Conservation (phyloP, 2,113 vertebrate genomes). For the Pterocles orientalis region DNA sequence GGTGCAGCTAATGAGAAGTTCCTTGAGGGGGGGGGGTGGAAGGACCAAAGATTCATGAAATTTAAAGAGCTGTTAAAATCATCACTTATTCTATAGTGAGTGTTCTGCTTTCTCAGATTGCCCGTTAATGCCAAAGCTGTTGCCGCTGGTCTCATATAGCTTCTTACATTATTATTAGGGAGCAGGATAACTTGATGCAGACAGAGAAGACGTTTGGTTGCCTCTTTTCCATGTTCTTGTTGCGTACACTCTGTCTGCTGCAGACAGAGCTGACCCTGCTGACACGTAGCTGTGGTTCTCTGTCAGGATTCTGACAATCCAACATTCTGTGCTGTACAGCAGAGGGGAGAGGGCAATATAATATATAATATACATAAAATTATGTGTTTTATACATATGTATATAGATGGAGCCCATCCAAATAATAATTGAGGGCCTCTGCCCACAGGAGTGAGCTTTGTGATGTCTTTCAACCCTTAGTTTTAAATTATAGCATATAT, state of each 20-base stretch:
- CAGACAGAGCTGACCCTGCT: background rate
- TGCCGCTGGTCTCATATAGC: background rate
- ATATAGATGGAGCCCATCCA: conserved; percentile 48
- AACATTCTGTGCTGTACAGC: conserved; percentile 46
- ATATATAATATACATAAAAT: conserved; percentile 32
- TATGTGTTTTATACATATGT: conserved; percentile 61
- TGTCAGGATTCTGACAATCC: background rate
- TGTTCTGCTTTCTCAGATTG: conserved; percentile 1
- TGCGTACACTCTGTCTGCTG: background rate
- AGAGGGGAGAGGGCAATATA: conserved; percentile 29
- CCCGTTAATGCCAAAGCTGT: background rate
- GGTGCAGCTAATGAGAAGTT: background rate
- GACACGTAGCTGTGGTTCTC: background rate
- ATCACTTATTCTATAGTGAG: background rate
- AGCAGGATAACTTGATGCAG: conserved; percentile 31
- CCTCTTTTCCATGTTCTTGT: background rate
- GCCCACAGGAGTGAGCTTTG: conserved; percentile 3
- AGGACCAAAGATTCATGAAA: background rate
- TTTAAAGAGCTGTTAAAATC: background rate
- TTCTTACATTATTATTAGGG: background rate
- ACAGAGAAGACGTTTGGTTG: background rate
- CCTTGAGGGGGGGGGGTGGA: background rate
- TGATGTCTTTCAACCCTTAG: conserved; percentile 12
- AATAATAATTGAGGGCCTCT: conserved; percentile 24
- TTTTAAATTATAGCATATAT: conserved; percentile 38